Evolutionary conservation across 2,797 vertebrate genomes (phyloP).

Genomic region (Spheniscus humboldti): DNA sequence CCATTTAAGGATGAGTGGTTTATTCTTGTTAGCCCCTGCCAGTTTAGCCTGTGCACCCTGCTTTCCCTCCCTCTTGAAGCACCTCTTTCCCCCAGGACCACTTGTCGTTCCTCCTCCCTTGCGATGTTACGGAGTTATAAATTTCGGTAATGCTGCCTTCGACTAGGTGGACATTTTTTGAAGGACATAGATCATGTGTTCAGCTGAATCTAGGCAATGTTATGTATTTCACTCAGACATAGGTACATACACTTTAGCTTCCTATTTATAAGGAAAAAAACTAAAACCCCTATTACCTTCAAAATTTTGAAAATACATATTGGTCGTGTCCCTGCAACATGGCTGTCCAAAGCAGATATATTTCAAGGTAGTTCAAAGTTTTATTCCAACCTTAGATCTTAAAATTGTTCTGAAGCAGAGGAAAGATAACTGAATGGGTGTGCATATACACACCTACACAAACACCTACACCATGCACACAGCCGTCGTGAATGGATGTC

Average conservation of each 20-base stretch:
- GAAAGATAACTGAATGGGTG: neutral
- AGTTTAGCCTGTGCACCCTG: neutral
- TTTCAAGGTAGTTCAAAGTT: neutral
- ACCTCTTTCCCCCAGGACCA: neutral
- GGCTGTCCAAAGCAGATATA: neutral
- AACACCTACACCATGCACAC: neutral
- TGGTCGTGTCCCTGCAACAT: neutral
- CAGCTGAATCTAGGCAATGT: neutral
- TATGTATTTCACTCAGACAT: neutral
- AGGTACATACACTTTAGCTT: neutral
- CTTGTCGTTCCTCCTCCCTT: neutral
- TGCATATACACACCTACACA: too few relatives aligned
- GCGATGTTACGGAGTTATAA: accelerated
- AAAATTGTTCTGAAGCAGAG: neutral
- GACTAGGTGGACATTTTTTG: neutral
- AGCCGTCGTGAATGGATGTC: accelerated
- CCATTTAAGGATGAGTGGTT: neutral
- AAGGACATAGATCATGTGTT: neutral
- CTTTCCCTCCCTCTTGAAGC: neutral
- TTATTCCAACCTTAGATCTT: neutral
- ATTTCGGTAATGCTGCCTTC: neutral
- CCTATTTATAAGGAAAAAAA: neutral
- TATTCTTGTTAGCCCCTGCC: neutral
- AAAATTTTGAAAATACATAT: neutral
- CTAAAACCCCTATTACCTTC: accelerated